Evolutionary conservation across 2,113 vertebrate genomes (phyloP), one percentile per base, ranked within the genome.

Genomic region (Mirza zaza): DNA sequence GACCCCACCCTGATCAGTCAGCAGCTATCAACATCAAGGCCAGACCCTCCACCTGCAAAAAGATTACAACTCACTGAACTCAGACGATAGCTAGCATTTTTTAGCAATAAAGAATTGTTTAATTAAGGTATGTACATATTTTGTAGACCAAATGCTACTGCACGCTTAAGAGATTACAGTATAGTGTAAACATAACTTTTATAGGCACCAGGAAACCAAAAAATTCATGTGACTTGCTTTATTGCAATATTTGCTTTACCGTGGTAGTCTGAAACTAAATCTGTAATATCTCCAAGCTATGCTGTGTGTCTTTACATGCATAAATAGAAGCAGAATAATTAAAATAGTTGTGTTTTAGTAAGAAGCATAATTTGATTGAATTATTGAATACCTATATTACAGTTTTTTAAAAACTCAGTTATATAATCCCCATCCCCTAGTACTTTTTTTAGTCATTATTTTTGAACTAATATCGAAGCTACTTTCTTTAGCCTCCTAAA

Each of bases 401-500:
- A 83, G 8, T 59, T 50, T 83, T 84, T 61, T 8, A 50, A 90
- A 13, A 87, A 23, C 32, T 76, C 8, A 25, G 3, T 23, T 85
- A 13, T 11, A 29, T n/a, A 42, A 42, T 1, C 6, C 3, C 1
- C 13, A 70, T 45, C 36, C 8, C 3, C 10, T 23, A 86, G 2
- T 6, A 67, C 13, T 27, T 79, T 34, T 80, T 88, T 9, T 8
- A 14, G 48, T 39, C 0, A 71, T 29, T 61, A 63, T 84, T 88
- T 76, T 75, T 85, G 45, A 95, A 59, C 0, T 1, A 95, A 7
- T 67, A 65, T 8, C n/a, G 27, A 91, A 87, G 45, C 9, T 9
- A 87, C 15, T 42, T 90, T 34, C 68, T 96, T 61, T 92, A 42
- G 20, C 7, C 80, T 48, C 17, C 32, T 63, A 48, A 20, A 83